phyloP scores from a whole-genome alignment of 2,113 vertebrate species.

The Ptilonorhynchus violaceus region DNA sequence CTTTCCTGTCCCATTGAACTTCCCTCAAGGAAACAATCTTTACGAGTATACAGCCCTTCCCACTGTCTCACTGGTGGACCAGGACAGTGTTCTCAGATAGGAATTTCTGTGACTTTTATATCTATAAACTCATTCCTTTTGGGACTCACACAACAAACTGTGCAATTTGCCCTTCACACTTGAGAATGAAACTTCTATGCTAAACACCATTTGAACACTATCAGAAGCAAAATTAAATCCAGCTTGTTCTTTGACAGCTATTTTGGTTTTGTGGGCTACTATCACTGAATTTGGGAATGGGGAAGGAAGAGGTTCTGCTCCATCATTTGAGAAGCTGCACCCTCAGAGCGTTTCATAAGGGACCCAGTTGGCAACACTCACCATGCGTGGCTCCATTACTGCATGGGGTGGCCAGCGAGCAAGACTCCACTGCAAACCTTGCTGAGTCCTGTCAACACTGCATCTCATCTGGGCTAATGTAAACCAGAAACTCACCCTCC shows the following conservation, averaged over 20 bases:
- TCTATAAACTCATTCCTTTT: background rate
- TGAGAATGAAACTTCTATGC: background rate
- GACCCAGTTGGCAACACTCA: background rate
- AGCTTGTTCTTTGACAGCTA: background rate
- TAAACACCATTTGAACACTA: background rate
- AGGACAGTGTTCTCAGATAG: background rate
- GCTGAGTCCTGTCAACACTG: slow-evolving; percentile 46
- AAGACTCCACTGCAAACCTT: slow-evolving; percentile 3
- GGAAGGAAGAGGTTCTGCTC: background rate
- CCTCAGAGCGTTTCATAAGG: background rate
- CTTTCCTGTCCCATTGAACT: background rate
- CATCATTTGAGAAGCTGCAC: background rate
- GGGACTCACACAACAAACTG: background rate
- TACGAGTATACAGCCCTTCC: background rate
- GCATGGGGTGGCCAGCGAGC: background rate
- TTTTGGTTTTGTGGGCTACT: background rate
- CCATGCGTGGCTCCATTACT: background rate
- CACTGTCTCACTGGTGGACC: background rate
- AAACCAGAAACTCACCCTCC: slow-evolving; percentile 57
- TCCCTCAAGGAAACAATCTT: background rate
- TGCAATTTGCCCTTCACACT: background rate
- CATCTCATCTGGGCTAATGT: slow-evolving; percentile 46
- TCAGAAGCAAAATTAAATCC: background rate
- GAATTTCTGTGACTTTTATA: background rate
- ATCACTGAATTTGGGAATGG: background rate